A percentile compares a stretch with the other conserved stretches of the same genome.
Conservation (phyloP, 2,113 vertebrate species). For the Muntiacus reevesi region DNA sequence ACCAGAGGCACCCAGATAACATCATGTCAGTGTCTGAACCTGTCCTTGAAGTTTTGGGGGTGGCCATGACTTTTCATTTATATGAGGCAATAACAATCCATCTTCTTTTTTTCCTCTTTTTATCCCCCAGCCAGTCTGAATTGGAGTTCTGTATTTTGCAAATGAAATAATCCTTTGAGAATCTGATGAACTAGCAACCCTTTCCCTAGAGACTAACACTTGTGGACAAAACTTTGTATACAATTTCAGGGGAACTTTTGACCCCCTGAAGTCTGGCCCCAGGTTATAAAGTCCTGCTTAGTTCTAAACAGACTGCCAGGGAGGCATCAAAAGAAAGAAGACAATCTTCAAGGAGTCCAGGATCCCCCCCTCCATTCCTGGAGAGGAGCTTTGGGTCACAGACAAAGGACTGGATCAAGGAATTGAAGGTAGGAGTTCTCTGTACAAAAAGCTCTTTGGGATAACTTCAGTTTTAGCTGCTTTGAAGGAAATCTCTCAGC, state of each 20-base stretch:
- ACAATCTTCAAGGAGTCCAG: background rate
- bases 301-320: background rate
- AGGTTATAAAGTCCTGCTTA: background rate
- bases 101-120: fast-evolving
- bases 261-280: background rate
- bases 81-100: background rate
- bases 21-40: background rate
- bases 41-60: background rate
- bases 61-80: background rate
- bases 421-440: background rate
- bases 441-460: background rate
- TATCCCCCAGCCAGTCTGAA: background rate
- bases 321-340: background rate
- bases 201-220: background rate
- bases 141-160: background rate
- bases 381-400: background rate
- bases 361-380: background rate
- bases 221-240: background rate
- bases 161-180: background rate
- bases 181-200: background rate
- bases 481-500: background rate
- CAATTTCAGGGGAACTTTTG: background rate
- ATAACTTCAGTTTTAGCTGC: background rate
- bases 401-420: background rate
- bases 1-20: background rate